Evolutionary conservation across 2,113 vertebrate species (phyloP).

Genomic region (Corynorhinus townsendii): DNA sequence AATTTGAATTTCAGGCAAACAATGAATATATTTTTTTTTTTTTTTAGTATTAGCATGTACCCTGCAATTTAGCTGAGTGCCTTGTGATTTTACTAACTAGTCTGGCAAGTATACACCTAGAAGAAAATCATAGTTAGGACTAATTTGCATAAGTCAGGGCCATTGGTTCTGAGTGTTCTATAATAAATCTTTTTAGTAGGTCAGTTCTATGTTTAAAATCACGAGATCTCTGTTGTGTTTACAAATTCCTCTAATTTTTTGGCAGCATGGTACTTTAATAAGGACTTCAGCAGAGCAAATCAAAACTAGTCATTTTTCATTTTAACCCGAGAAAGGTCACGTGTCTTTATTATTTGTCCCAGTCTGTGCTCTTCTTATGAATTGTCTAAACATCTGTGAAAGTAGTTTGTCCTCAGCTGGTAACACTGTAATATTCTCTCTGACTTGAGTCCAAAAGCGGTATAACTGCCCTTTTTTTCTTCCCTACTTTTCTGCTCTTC

Average conservation of each 20-base stretch:
- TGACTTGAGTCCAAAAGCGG: constrained; percentile 5
- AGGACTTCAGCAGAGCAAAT: not conserved
- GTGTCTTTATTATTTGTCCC: constrained; percentile 29
- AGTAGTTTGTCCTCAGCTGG: constrained; percentile 12
- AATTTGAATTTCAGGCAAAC: constrained; percentile 22
- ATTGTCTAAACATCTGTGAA: constrained; percentile 35
- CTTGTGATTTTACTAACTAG: constrained; percentile 25
- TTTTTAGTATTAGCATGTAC: not conserved
- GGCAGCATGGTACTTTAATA: not conserved
- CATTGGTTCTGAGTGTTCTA: not conserved
- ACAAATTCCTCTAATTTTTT: not conserved
- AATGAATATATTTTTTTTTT: not conserved
- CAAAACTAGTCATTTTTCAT: constrained; percentile 37
- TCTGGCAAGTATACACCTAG: not conserved
- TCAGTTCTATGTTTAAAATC: not conserved
- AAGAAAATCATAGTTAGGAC: not conserved
- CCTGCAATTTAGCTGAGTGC: not conserved
- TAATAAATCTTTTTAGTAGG: not conserved
- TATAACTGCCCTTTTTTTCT: not conserved
- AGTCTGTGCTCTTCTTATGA: constrained; percentile 31
- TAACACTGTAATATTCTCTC: not conserved
- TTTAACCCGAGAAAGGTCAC: not conserved
- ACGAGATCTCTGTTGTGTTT: not conserved
- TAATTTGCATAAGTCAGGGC: not conserved
- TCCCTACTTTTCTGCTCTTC: not conserved